Base-by-base conservation (phyloP, 2,797 vertebrate species). In the Hephaestus fuliginosus region DNA sequence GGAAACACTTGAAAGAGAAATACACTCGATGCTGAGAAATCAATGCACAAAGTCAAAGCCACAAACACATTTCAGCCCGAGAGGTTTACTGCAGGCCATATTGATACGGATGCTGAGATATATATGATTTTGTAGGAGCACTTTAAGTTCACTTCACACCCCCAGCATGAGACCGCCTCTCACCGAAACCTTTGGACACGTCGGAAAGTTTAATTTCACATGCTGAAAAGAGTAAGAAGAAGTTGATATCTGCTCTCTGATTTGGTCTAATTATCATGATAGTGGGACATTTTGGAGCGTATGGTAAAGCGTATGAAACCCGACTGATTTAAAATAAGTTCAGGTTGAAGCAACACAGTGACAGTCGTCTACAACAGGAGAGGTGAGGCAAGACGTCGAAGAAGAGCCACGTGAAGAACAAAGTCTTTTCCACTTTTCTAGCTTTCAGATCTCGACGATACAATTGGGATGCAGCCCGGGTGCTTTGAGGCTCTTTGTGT, bases 391-490 rank as follows among this genome's bases (percentile, higher is more conserved):
- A 57, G 51, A 39, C 36, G 70, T 74, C 64, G 71, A 51, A 52
- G 36, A 66, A 33, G 57, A 60, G 70, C 28, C n/a, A 33, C 15
- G 25, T 1, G 15, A 36, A 81, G 63, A 66, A 84, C 75, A 85
- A 85, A 71, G 74, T 66, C 65, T 74, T 74, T 70, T 69, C 12
- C 43, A 44, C 64, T 58, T 70, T 56, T 66, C 41, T 7, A 12
- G 69, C 60, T 73, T 77, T 86, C 22, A 76, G 73, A 83, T 74
- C 74, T 78, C 77, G 78, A 10, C 60, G 55, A 82, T 74, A 65
- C 36, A 41, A 65, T 63, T 81, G 70, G 74, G 76, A 86, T 51
- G 39, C 64, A 72, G 76, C 15, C n/a, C 15, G 8, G 18, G n/a
- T 77, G 43, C 76, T 15, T 57, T 67, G 64, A 57, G 58, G 22